phyloP scores from a whole-genome alignment of 1,140 invertebrate genomes.

The Andrena cerasifolii region DNA sequence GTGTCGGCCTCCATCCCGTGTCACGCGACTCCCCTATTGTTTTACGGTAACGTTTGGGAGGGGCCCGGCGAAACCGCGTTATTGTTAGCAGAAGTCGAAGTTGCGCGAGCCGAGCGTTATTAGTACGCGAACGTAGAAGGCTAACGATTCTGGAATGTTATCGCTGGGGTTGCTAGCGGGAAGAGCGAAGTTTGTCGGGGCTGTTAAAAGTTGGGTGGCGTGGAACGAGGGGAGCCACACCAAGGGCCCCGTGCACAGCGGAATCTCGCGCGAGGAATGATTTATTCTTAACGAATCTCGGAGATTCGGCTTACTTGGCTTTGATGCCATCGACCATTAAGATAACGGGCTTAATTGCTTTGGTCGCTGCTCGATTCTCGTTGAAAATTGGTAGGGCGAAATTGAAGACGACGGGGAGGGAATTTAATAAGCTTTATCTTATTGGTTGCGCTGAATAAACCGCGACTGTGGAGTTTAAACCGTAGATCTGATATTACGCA shows the following conservation, averaged over 20 bases:
- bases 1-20: neutral
- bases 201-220: constrained; percentile 61
- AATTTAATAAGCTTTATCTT: constrained; percentile 11
- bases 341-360: constrained; percentile 42
- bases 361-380: neutral
- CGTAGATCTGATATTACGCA: no score
- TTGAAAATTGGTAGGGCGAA: neutral
- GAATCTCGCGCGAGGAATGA: constrained; percentile 52
- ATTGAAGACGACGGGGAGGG: constrained; percentile 18
- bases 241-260: constrained; percentile 17
- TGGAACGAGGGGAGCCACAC: constrained; percentile 21
- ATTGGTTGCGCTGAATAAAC: neutral
- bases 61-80: neutral
- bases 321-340: constrained; percentile 14
- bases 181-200: constrained; percentile 47
- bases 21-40: neutral
- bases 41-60: neutral
- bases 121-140: constrained; percentile 46
- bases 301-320: constrained; percentile 41
- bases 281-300: constrained; percentile 55
- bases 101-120: constrained; percentile 13
- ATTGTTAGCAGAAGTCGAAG: constrained; percentile 5
- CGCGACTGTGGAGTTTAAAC: no score
- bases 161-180: constrained; percentile 38
- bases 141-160: constrained; percentile 54